Base-by-base conservation (phyloP, 2,113 vertebrate genomes). In the Indri indri region DNA sequence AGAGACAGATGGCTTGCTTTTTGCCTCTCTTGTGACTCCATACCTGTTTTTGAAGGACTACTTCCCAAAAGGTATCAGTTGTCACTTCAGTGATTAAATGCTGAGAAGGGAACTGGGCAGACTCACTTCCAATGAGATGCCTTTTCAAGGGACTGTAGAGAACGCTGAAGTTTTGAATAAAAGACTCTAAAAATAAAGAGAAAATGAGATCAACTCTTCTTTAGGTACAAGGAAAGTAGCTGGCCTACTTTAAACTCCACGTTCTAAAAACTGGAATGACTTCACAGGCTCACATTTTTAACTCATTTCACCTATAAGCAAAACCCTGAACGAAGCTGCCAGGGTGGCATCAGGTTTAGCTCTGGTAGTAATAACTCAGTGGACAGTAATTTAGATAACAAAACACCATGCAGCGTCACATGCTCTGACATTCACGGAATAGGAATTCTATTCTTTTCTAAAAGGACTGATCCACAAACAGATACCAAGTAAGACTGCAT, bases 161-260 rank as follows among this genome's bases (percentile, higher is more conserved):
- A 96, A 99, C 25, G 3, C 99, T 99, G 99, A 99, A 99, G 98
- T 99, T 99, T 98, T 99, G 98, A 71, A 99, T 99, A 98, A 99
- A 99, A 97, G 97, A 98, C 98, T 99, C 99, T 99, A 97, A 91
- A 98, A 98, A 98, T 79, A 40, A 97, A 95, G 47, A 68, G 73
- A 97, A 94, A 82, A 92, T 93, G 50, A 98, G 91, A 80, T 98
- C 95, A 98, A 34, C 90, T 93, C 0, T 8, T 47, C 80, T 96
- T 85, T 73, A 73, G 16, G 84, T 90, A 73, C 16, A 61, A 0
- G 27, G 22, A 68, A 70, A 97, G 63, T 22, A 70, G 47, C n/a
- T 68, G 59, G 70, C 85, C 91, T 96, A 94, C 34, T 98, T 98
- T 94, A 79, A 90, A 86, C n/a, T 37, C 77, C 2, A 42, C 23